Evolutionary conservation across 2,888 invertebrate genomes (phyloP).

Genomic region (Phyllotreta striolata): DNA sequence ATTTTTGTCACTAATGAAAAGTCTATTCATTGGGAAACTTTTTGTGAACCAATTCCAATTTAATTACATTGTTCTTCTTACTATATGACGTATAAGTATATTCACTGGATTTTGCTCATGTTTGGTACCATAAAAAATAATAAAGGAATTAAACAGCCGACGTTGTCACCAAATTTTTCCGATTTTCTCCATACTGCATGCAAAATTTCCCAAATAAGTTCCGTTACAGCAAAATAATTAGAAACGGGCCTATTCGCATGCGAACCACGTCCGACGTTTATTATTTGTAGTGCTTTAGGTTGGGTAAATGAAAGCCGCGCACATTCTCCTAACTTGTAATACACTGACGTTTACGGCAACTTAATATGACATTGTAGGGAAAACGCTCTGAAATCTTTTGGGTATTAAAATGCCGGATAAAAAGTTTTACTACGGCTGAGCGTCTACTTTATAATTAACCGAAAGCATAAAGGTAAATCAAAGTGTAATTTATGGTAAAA

Average conservation of each 20-base stretch:
- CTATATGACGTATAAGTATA: too few species aligned
- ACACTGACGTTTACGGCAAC: constrained; percentile 10
- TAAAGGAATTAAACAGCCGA: constrained; percentile 15
- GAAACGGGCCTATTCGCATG: constrained; percentile 31
- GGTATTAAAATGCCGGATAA: too few species aligned
- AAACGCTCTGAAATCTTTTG: constrained; percentile 8
- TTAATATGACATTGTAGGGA: constrained; percentile 23
- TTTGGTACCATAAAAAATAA: constrained; percentile 11
- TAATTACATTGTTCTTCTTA: too few species aligned
- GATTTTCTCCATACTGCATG: constrained; percentile 10
- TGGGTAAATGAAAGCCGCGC: constrained; percentile 33
- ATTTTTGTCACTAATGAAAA: too few species aligned
- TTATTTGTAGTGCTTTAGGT: constrained; percentile 32
- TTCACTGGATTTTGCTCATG: too few species aligned
- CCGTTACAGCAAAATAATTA: constrained; percentile 34
- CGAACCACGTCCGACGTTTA: constrained; percentile 35
- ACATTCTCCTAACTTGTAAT: constrained; percentile 22
- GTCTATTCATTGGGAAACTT: too few species aligned
- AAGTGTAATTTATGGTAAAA: too few species aligned
- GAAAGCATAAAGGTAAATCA: too few species aligned
- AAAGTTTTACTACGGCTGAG: too few species aligned
- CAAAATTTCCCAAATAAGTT: constrained; percentile 29
- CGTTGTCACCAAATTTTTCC: constrained; percentile 11
- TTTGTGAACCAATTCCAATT: too few species aligned
- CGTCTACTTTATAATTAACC: too few species aligned